These are phyloP conservation scores for Nephrotoma flavescens DNA, from an alignment of 2,888 invertebrate genomes.

Conservation along the genomic window DNA sequence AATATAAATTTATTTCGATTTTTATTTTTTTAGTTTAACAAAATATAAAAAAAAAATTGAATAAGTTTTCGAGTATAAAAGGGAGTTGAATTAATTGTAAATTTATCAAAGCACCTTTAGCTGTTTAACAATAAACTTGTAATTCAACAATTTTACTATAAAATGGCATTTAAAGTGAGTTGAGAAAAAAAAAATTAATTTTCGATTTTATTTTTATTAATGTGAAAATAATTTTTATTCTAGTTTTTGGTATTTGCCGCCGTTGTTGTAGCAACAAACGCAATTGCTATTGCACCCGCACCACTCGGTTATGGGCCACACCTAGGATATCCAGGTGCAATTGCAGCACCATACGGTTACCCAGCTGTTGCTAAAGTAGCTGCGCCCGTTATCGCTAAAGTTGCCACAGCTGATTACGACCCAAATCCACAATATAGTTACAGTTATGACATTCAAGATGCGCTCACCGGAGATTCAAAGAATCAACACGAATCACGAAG, in stretches of 20 bases:
- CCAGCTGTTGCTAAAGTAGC: constrained; percentile 8
- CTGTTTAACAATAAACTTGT: neutral
- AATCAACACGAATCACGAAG: constrained; percentile 37
- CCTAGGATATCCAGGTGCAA: constrained; percentile 3
- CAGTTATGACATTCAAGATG: constrained; percentile 36
- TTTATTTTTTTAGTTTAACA: neutral
- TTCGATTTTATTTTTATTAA: neutral
- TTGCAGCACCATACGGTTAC: constrained; percentile 8
- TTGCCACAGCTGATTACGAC: constrained; percentile 23
- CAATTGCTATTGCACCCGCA: constrained; percentile 15
- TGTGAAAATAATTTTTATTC: constrained; percentile 4
- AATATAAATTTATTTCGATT: neutral
- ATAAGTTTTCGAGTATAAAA: neutral
- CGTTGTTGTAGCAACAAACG: constrained; percentile 17
- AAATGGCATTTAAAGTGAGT: constrained; percentile 18
- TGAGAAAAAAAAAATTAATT: neutral
- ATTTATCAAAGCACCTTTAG: neutral
- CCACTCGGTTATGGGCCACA: constrained; percentile 12
- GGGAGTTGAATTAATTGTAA: neutral
- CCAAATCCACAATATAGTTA: constrained; percentile 40
- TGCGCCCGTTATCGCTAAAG: constrained; percentile 13
- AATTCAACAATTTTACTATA: neutral
- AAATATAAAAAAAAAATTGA: too few relatives aligned
- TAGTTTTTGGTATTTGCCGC: constrained; percentile 18
- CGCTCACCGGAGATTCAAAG: constrained; percentile 39